Conservation (phyloP, 1,140 invertebrate genomes). For the Drosophila lini region DNA sequence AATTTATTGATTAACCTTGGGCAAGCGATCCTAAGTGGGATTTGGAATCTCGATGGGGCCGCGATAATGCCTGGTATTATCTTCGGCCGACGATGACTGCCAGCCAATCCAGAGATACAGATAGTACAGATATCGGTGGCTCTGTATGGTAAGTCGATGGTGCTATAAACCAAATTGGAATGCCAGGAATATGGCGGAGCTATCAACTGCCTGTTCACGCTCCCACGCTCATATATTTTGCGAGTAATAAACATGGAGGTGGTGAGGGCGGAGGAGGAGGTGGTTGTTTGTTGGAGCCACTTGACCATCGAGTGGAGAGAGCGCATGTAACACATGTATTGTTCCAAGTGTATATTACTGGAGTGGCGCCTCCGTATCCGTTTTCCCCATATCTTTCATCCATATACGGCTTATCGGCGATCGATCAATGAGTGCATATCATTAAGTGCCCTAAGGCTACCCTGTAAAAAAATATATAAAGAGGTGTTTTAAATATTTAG, state of each 20-base stretch:
- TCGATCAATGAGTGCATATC: constrained; percentile 31
- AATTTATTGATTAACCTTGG: constrained; percentile 2
- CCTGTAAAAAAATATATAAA: not conserved
- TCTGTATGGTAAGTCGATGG: not conserved
- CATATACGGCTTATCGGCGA: constrained; percentile 7
- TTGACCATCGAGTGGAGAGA: not conserved
- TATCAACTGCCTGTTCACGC: constrained; percentile 21
- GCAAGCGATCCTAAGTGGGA: not conserved
- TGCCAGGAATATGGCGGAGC: constrained; percentile 6
- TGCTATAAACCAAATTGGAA: constrained; percentile 27
- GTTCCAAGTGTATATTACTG: constrained; percentile 2
- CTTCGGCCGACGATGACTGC: not conserved
- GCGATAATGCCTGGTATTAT: constrained; percentile 11
- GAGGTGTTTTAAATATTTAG: not conserved
- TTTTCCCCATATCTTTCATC: constrained; percentile 6
- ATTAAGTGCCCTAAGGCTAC: constrained; percentile 16
- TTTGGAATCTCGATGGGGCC: not conserved
- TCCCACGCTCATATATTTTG: constrained; percentile 44
- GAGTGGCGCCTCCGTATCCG: constrained; percentile 29
- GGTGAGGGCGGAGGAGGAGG: not conserved
- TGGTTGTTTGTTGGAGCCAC: constrained; percentile 1
- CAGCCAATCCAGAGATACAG: constrained; percentile 1
- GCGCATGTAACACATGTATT: constrained; percentile 29
- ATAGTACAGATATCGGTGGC: constrained; percentile 19
- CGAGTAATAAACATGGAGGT: constrained; percentile 6